These are phyloP conservation scores for Dendrophyllia cribrosa DNA, from an alignment of 64 coral and sea anemone genomes.

Conservation along the genomic window DNA sequence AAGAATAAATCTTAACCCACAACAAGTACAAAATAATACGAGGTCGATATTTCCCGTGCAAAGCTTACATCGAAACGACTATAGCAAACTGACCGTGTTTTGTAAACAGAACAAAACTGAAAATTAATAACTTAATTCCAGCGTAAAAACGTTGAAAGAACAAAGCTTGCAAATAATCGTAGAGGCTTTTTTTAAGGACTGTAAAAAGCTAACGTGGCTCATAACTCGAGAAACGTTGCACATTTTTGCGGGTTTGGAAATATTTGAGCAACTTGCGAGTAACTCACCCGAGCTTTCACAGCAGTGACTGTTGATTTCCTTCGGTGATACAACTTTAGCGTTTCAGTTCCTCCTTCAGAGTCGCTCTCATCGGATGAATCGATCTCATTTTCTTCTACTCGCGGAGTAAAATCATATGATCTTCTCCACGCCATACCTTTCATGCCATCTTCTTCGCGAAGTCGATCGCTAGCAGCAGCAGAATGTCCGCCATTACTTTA, in stretches of 20 bases:
- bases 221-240: neutral
- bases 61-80: neutral
- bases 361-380: conserved; percentile 95
- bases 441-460: conserved; percentile 30
- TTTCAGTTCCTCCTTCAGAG: conserved; percentile 75
- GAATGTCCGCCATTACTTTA: conserved; percentile 45
- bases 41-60: neutral
- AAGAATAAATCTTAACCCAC: neutral
- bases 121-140: conserved; percentile 42
- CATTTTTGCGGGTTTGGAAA: conserved; percentile 7
- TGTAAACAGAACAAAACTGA: conserved; percentile 34
- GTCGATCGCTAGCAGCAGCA: neutral
- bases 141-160: neutral
- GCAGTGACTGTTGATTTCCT: conserved; percentile 88
- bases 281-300: conserved; percentile 79
- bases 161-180: neutral
- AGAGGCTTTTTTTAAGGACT: neutral
- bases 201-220: neutral
- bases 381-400: conserved; percentile 83
- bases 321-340: conserved; percentile 77
- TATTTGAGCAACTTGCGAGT: neutral
- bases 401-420: conserved; percentile 90
- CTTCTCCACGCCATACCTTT: conserved; percentile 72
- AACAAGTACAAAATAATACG: neutral
- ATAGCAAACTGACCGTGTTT: conserved; percentile 8